A percentile compares a stretch with the other conserved stretches of the same genome.
Conservation (phyloP, 1,140 invertebrate genomes). For the Drosophila sp. region DNA sequence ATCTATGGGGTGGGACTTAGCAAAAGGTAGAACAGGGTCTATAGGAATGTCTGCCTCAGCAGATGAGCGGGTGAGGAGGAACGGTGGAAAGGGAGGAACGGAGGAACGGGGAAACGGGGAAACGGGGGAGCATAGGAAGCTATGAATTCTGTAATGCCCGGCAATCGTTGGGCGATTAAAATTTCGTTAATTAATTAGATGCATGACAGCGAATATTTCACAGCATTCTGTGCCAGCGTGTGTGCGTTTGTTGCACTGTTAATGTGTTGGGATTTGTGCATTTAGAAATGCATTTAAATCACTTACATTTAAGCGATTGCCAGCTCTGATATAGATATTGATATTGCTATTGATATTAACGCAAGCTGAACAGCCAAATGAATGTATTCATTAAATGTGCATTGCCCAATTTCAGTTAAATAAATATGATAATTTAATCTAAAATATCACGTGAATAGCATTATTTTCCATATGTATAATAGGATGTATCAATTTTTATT, state of each 20-base stretch:
- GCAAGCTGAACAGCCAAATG: neutral
- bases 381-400: slow-evolving; percentile 14
- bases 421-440: neutral
- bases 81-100: no score
- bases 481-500: no score
- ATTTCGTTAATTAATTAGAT: slow-evolving; percentile 81
- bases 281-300: slow-evolving; percentile 56
- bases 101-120: no score
- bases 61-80: neutral
- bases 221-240: slow-evolving; percentile 32
- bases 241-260: slow-evolving; percentile 50
- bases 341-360: slow-evolving; percentile 28
- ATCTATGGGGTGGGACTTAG: no score
- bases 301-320: slow-evolving; percentile 47
- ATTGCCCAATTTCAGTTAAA: neutral
- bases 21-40: no score
- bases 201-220: slow-evolving; percentile 69
- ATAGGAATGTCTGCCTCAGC: no score
- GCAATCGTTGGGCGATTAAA: slow-evolving; percentile 74
- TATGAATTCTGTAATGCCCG: slow-evolving; percentile 25
- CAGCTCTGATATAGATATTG: slow-evolving; percentile 34
- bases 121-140: slow-evolving; percentile 50
- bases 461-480: neutral
- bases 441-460: neutral
- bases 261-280: slow-evolving; percentile 69